These are phyloP conservation scores for Carassius auratus DNA, from an alignment of 2,113 vertebrate genomes.

Conservation along the genomic window DNA sequence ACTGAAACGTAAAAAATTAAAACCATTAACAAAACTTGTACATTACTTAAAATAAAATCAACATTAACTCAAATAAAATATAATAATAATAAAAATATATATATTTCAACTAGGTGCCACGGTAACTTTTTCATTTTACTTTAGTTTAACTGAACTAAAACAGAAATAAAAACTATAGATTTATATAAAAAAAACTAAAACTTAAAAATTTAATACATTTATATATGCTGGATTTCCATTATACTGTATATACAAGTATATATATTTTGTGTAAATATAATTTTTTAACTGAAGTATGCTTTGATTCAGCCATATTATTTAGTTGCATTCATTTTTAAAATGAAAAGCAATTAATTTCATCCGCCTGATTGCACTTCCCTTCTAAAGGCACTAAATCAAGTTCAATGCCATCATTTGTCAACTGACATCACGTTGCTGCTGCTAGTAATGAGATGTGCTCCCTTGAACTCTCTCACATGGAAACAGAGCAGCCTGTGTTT, in stretches of 20 bases:
- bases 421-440: constrained; percentile 25
- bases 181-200: no score
- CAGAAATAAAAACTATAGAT: no score
- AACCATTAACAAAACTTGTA: not conserved
- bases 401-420: constrained; percentile 43
- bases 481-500: constrained; percentile 38
- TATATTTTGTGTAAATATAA: not conserved
- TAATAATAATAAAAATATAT: not conserved
- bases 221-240: not conserved
- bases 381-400: constrained; percentile 44
- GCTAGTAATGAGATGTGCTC: constrained; percentile 26
- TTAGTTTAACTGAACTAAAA: not conserved
- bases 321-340: not conserved
- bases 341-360: constrained; percentile 5
- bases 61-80: not conserved
- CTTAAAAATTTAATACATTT: no score
- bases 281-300: not conserved
- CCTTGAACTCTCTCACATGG: not conserved
- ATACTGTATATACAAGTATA: not conserved
- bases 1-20: not conserved
- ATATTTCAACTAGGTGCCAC: no score
- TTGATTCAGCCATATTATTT: not conserved
- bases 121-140: no score
- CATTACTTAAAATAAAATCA: no score
- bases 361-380: constrained; percentile 14